Percentiles rank a stretch among this genome's conserved stretches.
phyloP scores from a whole-genome alignment of 2,888 invertebrate genomes.

The Hydrotaea cyrtoneurina region DNA sequence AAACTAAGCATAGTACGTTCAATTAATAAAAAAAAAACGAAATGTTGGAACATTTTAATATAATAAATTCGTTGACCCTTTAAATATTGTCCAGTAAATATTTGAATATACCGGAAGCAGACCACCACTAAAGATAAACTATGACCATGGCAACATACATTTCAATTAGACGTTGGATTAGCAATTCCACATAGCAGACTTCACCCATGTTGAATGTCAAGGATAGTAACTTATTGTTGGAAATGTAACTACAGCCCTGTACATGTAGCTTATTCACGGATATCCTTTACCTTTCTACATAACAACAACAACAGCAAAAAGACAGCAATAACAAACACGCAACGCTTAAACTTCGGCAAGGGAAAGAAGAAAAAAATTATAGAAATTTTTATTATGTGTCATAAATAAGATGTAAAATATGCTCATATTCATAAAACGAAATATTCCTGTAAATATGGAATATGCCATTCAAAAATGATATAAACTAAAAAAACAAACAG shows the following conservation, averaged over 20 bases:
- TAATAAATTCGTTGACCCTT: no score
- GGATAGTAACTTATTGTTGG: background rate
- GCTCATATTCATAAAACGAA: slow-evolving; percentile 40
- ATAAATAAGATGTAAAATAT: slow-evolving; percentile 64
- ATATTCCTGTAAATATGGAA: slow-evolving; percentile 18
- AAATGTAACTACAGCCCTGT: slow-evolving; percentile 43
- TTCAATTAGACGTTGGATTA: background rate
- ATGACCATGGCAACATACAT: background rate
- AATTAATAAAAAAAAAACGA: no score
- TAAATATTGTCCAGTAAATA: no score
- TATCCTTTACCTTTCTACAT: slow-evolving; percentile 32
- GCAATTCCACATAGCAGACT: background rate
- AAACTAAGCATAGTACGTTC: no score
- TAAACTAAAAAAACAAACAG: slow-evolving; percentile 24
- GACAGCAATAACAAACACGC: background rate
- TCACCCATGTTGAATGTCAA: background rate
- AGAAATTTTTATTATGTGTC: slow-evolving; percentile 59
- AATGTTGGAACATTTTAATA: no score
- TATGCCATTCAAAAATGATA: slow-evolving; percentile 21
- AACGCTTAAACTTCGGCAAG: background rate
- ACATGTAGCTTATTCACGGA: background rate
- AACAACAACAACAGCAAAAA: background rate
- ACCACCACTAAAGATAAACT: background rate
- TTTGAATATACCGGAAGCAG: no score
- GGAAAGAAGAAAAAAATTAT: slow-evolving; percentile 21